Evolutionary conservation across 2,888 invertebrate genomes (phyloP), one percentile per base, ranked within the genome.

Genomic region (Baronia brevicornis): DNA sequence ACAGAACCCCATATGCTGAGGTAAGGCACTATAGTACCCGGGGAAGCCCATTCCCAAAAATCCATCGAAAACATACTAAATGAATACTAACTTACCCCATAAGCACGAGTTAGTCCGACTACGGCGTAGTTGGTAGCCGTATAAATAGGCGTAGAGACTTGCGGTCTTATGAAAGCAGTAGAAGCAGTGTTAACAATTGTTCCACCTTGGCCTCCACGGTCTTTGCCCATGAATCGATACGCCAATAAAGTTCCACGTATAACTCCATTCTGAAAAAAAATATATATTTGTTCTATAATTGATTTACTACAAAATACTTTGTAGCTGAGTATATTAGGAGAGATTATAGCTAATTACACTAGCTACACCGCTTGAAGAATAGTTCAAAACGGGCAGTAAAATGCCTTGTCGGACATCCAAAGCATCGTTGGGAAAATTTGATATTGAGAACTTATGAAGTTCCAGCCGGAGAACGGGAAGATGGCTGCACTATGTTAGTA

Each of bases 51-150:
- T 6, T 15, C 2, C n/a, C 7, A 18, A 8, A 7, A 5, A 3
- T 14, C n/a, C 8, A 22, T 28, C 6, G 2, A 5, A 2, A 6
- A 23, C 11, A 29, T 4, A 27, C 1, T 17, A 28, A 11, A 14
- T 3, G 6, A 7, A 19, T 19, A 15, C 33, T 20, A 27, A 59
- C 85, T 74, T 58, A 90, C 90, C 52, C 92, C 92, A 55, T 91
- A 91, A 24, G 91, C 89, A 46, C 91, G 86, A 2, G 91, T 91
- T 36, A 92, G 85, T 21, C 90, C 91, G 7, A 91, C 88, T 10
- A 92, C 88, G 0, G 91, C 92, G 54, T 91, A 91, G 61, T 92
- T 92, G 7, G 91, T 92, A 6, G 92, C 91, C 0, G 91, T 90
- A 71, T 91, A 92, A 46, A 92, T 91, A 1, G 92, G 92, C 13